Evolutionary conservation across 2,888 invertebrate genomes (phyloP), one percentile per base, ranked within the genome.

Genomic region (Thecophora atra): DNA sequence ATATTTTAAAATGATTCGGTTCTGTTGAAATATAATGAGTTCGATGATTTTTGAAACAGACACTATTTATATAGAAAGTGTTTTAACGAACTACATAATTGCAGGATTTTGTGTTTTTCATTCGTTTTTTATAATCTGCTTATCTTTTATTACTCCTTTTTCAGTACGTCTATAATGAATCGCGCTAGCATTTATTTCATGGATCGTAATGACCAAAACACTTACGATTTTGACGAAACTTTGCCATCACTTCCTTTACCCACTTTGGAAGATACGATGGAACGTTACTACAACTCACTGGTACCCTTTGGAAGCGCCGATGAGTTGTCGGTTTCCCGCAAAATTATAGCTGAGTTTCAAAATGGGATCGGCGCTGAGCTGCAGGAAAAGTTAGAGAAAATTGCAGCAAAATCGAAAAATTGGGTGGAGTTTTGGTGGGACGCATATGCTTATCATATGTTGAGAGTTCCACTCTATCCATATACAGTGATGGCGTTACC

Each of bases 371-470:
- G 90, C 1, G 81, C 83, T 67, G 76, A 87, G 37, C 80, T 90
- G 15, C 89, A 90, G 1, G 77, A 79, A 1, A 84, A 86, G 75
- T 82, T 90, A 0, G 76, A 84, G 30, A 80, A 87, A 65, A 86
- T 84, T 75, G 88, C 88, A 13, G 79, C 82, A 51, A 83, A 79
- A 11, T 81, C 86, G 77, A 87, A 86, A 76, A 90, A 90, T 80
- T 90, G 90, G 90, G 86, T 87, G 67, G 88, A 88, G 73, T 83
- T 84, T 76, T 90, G 89, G 89, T 90, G 90, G 90, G 88, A 88
- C 77, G 86, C 88, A 47, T 87, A 88, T 75, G 90, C 88, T 0
- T 90, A 90, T 79, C 84, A 89, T 70, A 82, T 85, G 64, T 77
- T 86, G 37, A 84, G 90, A 26, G 77, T 84, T 15, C 90, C 90